Base-by-base conservation (phyloP, 2,888 invertebrate species). In the Heliconius sara region DNA sequence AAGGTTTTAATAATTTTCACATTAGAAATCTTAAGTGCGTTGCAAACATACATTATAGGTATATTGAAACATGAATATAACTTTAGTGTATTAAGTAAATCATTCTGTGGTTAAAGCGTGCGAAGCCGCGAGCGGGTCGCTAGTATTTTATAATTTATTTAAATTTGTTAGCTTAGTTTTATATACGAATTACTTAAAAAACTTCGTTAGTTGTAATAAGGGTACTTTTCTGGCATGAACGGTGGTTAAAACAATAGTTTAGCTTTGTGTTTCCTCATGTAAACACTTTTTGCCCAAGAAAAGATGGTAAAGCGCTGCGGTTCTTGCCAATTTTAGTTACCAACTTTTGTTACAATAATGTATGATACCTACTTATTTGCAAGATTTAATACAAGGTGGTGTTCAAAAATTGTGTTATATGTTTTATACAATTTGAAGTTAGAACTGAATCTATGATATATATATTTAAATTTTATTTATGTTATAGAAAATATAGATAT, bases 191-290 rank as follows among this genome's bases (percentile, higher is more conserved):
- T 12, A 22, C 2, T 30, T 74, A 74, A 70, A 80, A 73, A 34
- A 68, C 74, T 77, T 74, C 39, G 25, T 43, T 80, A 84, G 2
- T 77, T 78, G 57, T 57, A 77, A 80, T 79, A 80, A 73, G 83
- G 80, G 78, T 81, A 80, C 84, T 84, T 85, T 83, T 79, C 85
- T 84, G 81, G 85, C 83, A 83, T 84, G 83, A 82, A 79, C 76
- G 81, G 83, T 84, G 83, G 82, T 80, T 84, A 83, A 86, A 85
- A 87, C 86, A 86, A 84, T 85, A 84, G 82, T 84, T 84, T 82
- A 84, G 79, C 83, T 83, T 84, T 67, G 83, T 82, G 81, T 85
- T 86, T 85, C 86, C 85, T 87, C 65, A 86, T 88, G 87, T 84
- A 86, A 87, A 87, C 86, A 84, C 77, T 84, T 84, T 85, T 85